Conservation (phyloP, 1,140 invertebrate species). For the Spodoptera frugiperda region DNA sequence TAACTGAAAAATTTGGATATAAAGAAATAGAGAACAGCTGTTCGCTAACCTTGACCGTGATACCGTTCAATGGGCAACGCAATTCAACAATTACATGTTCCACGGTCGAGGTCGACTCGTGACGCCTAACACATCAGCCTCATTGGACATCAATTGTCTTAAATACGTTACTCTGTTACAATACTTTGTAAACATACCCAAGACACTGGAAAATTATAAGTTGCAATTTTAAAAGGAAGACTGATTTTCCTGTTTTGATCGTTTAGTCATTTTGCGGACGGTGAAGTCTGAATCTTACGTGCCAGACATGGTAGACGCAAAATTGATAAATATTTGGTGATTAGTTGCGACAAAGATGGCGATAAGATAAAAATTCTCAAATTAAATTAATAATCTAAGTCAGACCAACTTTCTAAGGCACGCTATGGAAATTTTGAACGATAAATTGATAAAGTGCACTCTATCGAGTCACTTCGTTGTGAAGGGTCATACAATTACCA, state of each 20-base stretch:
- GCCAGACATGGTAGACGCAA: not conserved
- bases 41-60: constrained; percentile 80
- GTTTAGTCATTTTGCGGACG: not conserved
- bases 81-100: constrained; percentile 79
- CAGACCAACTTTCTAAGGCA: not conserved
- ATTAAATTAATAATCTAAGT: not conserved
- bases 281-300: not conserved
- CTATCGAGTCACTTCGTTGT: constrained; percentile 15
- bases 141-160: constrained; percentile 45
- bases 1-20: constrained; percentile 43
- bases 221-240: not conserved
- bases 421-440: constrained; percentile 10
- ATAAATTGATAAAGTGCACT: constrained; percentile 4
- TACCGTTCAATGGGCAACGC: constrained; percentile 67
- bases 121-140: constrained; percentile 47
- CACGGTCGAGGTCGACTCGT: constrained; percentile 65
- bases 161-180: constrained; percentile 30
- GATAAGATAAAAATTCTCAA: constrained; percentile 28
- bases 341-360: not conserved
- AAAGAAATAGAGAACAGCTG: constrained; percentile 65
- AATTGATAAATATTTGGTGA: constrained; percentile 29
- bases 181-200: not conserved
- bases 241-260: not conserved
- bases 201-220: constrained; percentile 30
- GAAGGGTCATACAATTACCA: constrained; percentile 47